Base-by-base conservation (phyloP, 2,888 invertebrate species). In the Aporophyla lueneburgensis region DNA sequence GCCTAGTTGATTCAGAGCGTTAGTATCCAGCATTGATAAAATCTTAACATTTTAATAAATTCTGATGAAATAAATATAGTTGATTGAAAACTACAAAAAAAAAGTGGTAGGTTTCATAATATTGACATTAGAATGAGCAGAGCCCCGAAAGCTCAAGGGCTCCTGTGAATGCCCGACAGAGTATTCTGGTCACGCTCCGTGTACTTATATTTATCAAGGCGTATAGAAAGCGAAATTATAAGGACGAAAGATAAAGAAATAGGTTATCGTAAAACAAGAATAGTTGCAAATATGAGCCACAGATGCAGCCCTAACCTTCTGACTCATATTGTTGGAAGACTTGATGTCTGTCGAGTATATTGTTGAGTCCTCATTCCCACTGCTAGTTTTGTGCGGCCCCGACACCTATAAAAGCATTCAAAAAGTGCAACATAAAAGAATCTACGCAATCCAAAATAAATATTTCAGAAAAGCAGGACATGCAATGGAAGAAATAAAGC, bases 291-390 rank as follows among this genome's bases (percentile, higher is more conserved):
- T 74, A 83, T 74, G 74, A 81, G 72, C 80, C 68, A 74, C 77
- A 65, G 56, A 43, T 61, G 76, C 58, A 76, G 72, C 76, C 80
- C 74, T 80, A 80, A 83, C 83, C 89, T 89, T 88, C 21, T 54
- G 65, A 81, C 83, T 87, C 72, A 76, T 74, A 86, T 73, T 81
- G 80, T 83, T 81, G 58, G 85, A 74, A 24, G 78, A 87, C 59
- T 54, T 74, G 76, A 86, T 76, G 81, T 86, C 86, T 68, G 88
- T 76, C 10, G 83, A 76, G 58, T 76, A 80, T 74, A 77, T 66
- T 33, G 78, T 76, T 27, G 86, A 75, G 27, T 76, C 75, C 65
- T 68, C 74, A 66, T 81, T 76, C 43, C 72, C 78, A 71, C 54
- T 74, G 49, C 68, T 59, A 70, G n/a, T 61, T 74, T 63, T 70